Base-by-base conservation (phyloP, 2,888 invertebrate genomes). In the Papilio elwesi region DNA sequence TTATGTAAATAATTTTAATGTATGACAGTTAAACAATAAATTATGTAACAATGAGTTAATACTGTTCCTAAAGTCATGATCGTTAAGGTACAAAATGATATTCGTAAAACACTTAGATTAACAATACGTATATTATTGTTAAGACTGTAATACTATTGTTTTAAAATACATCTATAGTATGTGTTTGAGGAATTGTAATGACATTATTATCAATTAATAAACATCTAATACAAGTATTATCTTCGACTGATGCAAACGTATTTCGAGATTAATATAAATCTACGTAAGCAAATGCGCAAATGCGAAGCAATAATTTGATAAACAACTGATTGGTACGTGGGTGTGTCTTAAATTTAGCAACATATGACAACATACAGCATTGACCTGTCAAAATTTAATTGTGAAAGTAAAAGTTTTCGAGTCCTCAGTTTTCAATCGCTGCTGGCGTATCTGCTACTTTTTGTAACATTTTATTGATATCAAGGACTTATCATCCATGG, bases 221-320 rank as follows among this genome's bases (percentile, higher is more conserved):
- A 69, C 15, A 53, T 73, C 65, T 73, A 73, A 73, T 68, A 49
- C 51, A 51, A 13, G 8, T 51, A 53, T 67, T 68, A 68, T 64
- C 63, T 26, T 57, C 10, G 69, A n/a, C 64, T 73, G 73, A 73
- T 73, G 73, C 63, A 73, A 73, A 57, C 51, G 2, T 52, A 53
- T 57, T 51, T 49, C 48, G 57, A 57, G 68, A 69, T 69, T 65
- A 49, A 69, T 68, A 65, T 59, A 10, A 52, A 65, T 10, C 16
- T 73, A 65, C 69, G 69, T 57, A 73, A 65, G 52, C 55, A 68
- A 68, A 43, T 68, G 63, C 55, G 73, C 47, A 73, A 51, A 65
- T 55, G 49, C 43, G 38, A 36, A 65, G 49, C 26, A 62, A 36
- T 51, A 62, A 53, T 71, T 59, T 38, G 49, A 36, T 47, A 62